Conservation (phyloP, 2,888 invertebrate species). For the Parascotia fuliginaria region DNA sequence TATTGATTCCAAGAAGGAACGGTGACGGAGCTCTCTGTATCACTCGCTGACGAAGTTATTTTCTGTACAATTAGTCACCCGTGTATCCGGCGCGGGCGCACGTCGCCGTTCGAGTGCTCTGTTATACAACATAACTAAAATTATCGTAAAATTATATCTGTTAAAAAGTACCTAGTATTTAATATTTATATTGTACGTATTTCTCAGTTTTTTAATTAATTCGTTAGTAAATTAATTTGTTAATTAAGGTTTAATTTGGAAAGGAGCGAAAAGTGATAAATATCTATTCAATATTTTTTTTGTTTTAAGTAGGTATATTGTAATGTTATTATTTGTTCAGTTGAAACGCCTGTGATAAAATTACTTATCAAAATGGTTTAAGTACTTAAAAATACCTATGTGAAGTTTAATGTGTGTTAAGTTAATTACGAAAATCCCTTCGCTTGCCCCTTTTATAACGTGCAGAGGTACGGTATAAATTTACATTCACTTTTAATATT, state of each 20-base stretch:
- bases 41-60: slow-evolving; percentile 83
- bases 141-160: neutral
- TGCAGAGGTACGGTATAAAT: neutral
- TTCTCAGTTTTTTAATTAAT: no score
- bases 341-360: neutral
- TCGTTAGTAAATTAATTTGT: neutral
- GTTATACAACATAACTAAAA: no score
- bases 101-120: slow-evolving; percentile 38
- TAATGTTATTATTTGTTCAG: no score
- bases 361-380: neutral
- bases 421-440: neutral
- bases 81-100: slow-evolving; percentile 79
- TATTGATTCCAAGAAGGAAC: slow-evolving; percentile 78
- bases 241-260: neutral
- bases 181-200: no score
- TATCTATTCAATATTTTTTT: neutral
- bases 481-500: neutral
- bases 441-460: neutral
- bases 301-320: no score
- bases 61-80: slow-evolving; percentile 84
- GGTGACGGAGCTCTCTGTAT: slow-evolving; percentile 77
- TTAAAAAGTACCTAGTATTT: neutral
- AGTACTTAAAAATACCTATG: neutral
- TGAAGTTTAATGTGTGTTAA: neutral
- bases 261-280: neutral